Conservation (phyloP, 2,797 vertebrate genomes). For the Eurystomus glaucurus region DNA sequence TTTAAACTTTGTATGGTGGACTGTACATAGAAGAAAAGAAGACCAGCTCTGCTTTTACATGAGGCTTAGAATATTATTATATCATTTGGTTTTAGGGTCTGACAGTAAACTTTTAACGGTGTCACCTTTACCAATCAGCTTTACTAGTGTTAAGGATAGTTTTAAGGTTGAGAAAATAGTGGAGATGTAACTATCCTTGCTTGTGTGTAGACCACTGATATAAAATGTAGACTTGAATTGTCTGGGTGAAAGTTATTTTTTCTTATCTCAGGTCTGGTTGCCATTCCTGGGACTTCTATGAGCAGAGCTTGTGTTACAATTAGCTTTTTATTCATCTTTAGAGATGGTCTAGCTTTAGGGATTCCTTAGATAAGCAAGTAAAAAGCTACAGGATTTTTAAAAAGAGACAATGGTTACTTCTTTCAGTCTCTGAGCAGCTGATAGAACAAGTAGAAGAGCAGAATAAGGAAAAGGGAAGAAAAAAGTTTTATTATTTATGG, state of each 20-base stretch:
- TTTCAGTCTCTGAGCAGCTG: not conserved
- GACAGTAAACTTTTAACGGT: not conserved
- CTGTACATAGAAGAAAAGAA: too few relatives aligned
- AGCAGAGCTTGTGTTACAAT: not conserved
- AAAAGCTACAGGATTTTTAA: not conserved
- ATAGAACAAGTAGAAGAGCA: not conserved
- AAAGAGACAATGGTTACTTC: not conserved
- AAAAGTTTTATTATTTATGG: not conserved
- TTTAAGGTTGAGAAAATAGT: not conserved
- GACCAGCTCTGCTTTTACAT: too few relatives aligned
- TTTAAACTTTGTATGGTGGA: too few relatives aligned
- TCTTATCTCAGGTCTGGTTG: not conserved
- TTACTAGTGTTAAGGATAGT: not conserved
- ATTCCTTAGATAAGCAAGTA: not conserved
- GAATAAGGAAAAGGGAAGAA: not conserved
- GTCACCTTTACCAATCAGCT: not conserved
- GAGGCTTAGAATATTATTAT: not conserved
- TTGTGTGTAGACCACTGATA: not conserved
- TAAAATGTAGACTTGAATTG: not conserved
- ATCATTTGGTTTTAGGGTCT: not conserved
- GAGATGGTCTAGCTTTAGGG: not conserved
- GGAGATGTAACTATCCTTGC: not conserved
- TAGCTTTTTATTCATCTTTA: not conserved
- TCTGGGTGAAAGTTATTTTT: not conserved
- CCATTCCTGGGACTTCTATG: not conserved